Percentiles rank a stretch among this genome's conserved stretches.
These are phyloP conservation scores for Lanius collurio DNA, from an alignment of 2,113 vertebrate species.

Conservation along the genomic window DNA sequence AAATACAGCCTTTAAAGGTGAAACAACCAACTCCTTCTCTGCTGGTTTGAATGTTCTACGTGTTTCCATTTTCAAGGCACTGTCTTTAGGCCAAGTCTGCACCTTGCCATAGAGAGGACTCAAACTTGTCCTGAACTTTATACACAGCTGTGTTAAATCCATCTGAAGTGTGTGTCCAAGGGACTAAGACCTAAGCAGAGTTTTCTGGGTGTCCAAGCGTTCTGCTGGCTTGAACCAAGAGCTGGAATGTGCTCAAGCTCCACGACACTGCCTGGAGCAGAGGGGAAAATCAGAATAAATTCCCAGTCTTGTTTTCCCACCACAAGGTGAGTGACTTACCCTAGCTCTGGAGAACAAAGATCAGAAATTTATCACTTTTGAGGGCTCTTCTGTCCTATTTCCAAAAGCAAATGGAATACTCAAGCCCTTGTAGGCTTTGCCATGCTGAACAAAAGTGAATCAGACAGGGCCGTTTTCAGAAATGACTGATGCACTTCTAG, in stretches of 20 bases:
- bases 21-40: slow-evolving; percentile 2
- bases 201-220: fast-evolving
- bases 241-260: neutral
- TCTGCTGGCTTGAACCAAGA: neutral
- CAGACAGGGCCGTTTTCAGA: neutral
- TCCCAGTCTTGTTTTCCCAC: neutral
- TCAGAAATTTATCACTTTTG: neutral
- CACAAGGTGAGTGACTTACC: neutral
- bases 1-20: slow-evolving; percentile 55
- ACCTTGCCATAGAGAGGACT: neutral
- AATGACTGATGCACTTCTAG: neutral
- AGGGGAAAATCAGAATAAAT: neutral
- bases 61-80: neutral
- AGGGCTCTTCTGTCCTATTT: neutral
- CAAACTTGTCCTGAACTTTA: neutral
- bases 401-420: neutral
- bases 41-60: neutral
- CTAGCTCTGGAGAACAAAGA: neutral
- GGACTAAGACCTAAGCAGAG: neutral
- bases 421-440: neutral
- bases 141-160: neutral
- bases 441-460: neutral
- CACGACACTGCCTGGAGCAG: neutral
- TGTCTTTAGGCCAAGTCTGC: neutral
- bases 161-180: neutral